Base-by-base conservation (phyloP, 53 echinoderm and acorn worm species). In the Echinometra lucunter region DNA sequence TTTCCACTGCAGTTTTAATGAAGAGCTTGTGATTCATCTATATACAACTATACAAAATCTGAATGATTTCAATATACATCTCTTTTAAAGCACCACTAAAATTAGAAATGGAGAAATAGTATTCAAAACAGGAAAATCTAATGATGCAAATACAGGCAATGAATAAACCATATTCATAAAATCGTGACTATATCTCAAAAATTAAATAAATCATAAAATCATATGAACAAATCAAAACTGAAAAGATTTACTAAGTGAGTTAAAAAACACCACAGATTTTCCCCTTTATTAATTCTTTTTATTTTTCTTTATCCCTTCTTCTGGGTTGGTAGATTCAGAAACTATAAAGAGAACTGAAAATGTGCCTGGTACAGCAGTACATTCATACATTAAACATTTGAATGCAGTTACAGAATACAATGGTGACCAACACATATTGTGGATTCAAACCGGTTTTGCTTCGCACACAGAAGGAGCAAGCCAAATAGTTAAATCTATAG, bases 31-130 rank as follows among this genome's bases (percentile, higher is more conserved):
- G n/a, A n/a, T n/a, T n/a, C n/a, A n/a, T 47, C 45, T n/a, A 85
- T 7, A n/a, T 44, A 83, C 27, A 35, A 2, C 30, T n/a, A n/a
- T n/a, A n/a, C 85, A 82, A 40, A 16, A 49, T 49, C 30, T 85
- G 45, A 53, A 85, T 47, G 2, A 49, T 85, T 7, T 85, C 19
- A 49, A 85, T n/a, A 85, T 53, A 85, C 44, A 47, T 81, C 81
- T 74, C 74, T 18, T 83, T 83, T 49, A 9, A 49, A 85, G 85
- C 85, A 85, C 85, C 85, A 85, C 85, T 85, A 85, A 0, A 27
- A 81, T 85, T 85, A n/a, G 30, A 85, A 85, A 85, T 28, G 47
- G 17, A 16, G 49, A 85, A 85, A 85, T 30, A 11, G 2, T n/a
- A 85, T 85, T 49, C 19, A 44, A 85, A n/a, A 45, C 17, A n/a